These are phyloP conservation scores for Hippocampus mohnikei DNA, from an alignment of 2,113 vertebrate genomes.

Conservation along the genomic window DNA sequence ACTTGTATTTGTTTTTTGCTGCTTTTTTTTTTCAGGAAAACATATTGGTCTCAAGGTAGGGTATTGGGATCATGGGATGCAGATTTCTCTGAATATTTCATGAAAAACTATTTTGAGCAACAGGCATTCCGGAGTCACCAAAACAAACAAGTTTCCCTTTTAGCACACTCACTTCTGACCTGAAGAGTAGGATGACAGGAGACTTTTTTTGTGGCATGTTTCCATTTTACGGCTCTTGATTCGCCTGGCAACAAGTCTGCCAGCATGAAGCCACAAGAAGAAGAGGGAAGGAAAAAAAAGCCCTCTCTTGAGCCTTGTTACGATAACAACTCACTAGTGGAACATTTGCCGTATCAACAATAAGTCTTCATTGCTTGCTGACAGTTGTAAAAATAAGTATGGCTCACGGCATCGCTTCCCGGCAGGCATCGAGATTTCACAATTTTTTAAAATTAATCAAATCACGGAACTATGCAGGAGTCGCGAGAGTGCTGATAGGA, in stretches of 20 bases:
- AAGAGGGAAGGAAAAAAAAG: not conserved
- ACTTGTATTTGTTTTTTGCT: no score
- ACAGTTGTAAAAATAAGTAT: not conserved
- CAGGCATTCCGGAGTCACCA: not conserved
- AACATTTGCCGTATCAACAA: not conserved
- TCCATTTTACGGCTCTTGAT: not conserved
- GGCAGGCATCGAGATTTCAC: not conserved
- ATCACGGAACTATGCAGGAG: no score
- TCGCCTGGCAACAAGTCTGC: not conserved
- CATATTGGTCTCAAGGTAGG: not conserved
- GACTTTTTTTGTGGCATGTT: not conserved
- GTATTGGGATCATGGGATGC: no score
- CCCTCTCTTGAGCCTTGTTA: no score
- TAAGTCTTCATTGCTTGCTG: not conserved
- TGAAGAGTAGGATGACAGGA: not conserved
- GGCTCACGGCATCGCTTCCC: not conserved
- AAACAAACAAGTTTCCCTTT: not conserved
- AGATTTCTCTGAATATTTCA: not conserved
- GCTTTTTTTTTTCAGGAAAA: not conserved
- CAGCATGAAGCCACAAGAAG: not conserved
- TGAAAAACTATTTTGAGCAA: not conserved
- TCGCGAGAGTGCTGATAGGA: no score
- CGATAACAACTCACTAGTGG: not conserved
- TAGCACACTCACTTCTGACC: not conserved
- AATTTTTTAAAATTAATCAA: not conserved